Percentiles rank a stretch among this genome's conserved stretches.
These are phyloP conservation scores for Bombyx mandarina DNA, from an alignment of 1,140 invertebrate genomes.

Conservation along the genomic window DNA sequence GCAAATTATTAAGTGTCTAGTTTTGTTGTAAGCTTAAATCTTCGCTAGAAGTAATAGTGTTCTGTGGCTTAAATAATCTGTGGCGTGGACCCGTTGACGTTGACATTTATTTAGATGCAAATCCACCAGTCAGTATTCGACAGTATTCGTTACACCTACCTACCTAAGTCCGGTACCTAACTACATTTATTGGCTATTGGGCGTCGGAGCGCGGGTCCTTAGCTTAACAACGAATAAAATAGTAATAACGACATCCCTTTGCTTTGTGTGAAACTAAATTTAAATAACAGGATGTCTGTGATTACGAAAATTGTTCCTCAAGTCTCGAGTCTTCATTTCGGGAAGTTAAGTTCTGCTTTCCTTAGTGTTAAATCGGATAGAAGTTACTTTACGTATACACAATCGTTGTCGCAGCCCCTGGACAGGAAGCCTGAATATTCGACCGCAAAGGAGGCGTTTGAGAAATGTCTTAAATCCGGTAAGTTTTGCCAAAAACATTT, in stretches of 20 bases:
- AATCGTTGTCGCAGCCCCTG: constrained; percentile 71
- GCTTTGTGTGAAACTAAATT: no score
- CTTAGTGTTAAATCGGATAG: constrained; percentile 43
- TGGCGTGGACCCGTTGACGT: no score
- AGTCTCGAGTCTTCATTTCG: constrained; percentile 35
- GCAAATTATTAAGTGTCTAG: no score
- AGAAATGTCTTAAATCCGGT: constrained; percentile 73
- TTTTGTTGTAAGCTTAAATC: no score
- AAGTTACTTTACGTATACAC: constrained; percentile 71
- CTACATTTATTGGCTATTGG: constrained; percentile 3
- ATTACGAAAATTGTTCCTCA: constrained; percentile 51
- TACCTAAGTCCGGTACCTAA: not conserved
- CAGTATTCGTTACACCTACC: no score
- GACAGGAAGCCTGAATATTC: constrained; percentile 64
- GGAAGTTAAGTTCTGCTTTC: constrained; percentile 39
- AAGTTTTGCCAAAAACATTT: constrained; percentile 14
- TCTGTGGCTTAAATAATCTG: no score
- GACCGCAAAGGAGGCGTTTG: constrained; percentile 66
- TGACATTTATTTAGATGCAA: no score
- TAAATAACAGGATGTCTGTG: constrained; percentile 35
- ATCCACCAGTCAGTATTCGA: no score
- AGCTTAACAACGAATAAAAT: no score
- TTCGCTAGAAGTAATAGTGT: no score
- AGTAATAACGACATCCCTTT: no score
- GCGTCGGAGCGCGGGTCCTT: not conserved